These are phyloP conservation scores for Dyspetes luteomarginatus DNA, from an alignment of 2,888 invertebrate genomes.

Conservation along the genomic window DNA sequence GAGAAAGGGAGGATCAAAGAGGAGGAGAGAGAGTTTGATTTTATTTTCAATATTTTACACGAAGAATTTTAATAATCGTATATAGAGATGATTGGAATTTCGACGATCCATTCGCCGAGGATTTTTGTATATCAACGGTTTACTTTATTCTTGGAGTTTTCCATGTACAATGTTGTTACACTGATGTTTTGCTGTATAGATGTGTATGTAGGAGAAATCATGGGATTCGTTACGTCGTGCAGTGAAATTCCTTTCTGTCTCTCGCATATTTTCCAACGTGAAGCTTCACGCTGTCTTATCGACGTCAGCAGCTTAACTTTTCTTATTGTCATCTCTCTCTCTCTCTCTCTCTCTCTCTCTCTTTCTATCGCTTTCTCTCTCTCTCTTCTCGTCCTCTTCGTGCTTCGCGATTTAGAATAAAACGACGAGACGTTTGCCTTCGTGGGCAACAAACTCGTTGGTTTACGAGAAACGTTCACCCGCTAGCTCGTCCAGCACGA, in stretches of 20 bases:
- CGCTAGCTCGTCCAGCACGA: constrained; percentile 31
- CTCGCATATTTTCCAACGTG: constrained; percentile 30
- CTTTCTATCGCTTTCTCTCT: background rate
- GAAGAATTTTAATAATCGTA: constrained; percentile 8
- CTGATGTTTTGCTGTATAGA: background rate
- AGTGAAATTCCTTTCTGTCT: constrained; percentile 53
- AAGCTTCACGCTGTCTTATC: constrained; percentile 1
- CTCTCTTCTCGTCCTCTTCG: constrained; percentile 11
- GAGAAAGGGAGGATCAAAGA: background rate
- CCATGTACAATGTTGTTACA: background rate
- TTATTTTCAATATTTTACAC: constrained; percentile 41
- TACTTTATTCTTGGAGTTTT: background rate
- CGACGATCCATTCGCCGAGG: background rate
- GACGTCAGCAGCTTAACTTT: constrained; percentile 30
- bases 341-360: background rate
- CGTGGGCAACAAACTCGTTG: constrained; percentile 67
- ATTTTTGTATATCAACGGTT: background rate
- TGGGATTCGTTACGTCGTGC: constrained; percentile 51
- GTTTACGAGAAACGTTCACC: constrained; percentile 66
- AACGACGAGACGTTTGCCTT: constrained; percentile 55
- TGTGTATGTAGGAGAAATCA: constrained; percentile 33
- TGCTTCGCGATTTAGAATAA: constrained; percentile 59
- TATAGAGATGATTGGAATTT: constrained; percentile 12
- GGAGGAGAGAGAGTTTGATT: constrained; percentile 16
- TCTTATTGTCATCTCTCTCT: constrained; percentile 42